Base-by-base conservation (phyloP, 2,888 invertebrate species). In the Cryptus viduatorius region DNA sequence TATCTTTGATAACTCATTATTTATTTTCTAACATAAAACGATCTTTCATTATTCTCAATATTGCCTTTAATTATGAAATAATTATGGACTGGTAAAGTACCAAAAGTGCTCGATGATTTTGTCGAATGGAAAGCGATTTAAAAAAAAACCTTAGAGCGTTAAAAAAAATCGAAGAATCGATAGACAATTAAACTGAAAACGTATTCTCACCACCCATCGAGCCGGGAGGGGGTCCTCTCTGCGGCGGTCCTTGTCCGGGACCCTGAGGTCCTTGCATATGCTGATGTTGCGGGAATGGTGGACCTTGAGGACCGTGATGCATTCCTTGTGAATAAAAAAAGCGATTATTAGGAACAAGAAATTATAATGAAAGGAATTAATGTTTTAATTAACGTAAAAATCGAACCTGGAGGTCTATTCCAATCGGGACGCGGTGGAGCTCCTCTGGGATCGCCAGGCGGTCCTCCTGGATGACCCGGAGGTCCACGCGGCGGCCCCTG, bases 391-490 rank as follows among this genome's bases (percentile, higher is more conserved):
- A 64, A 10, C 48, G 16, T 12, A 29, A 75, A 14, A 82, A 42
- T 75, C 87, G 90, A 90, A 94, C 95, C 95, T 83, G 96, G 96
- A 71, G 97, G 96, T 86, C 97, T 94, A 91, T 95, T 96, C 97
- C 97, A 97, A 90, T 97, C 97, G 0, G 96, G 96, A 44, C 96
- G 95, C 14, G 96, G 96, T 61, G 94, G 94, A 48, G 93, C 93
- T 82, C 92, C 93, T 86, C 94, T 94, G 16, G 95, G 96, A 92
- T 96, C 95, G 91, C 95, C 95, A 42, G 95, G 95, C 91, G 95
- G 95, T 73, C 95, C 95, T 87, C 95, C 94, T 8, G 95, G 95
- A 76, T 95, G 95, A 75, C 95, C 95, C 50, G 94, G 94, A 76
- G 95, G 94, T 16, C 94, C 94, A 29, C 94, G 92, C 16, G 94